These are phyloP conservation scores for Opisthocomus hoazin DNA, from an alignment of 2,113 vertebrate species.

Conservation along the genomic window DNA sequence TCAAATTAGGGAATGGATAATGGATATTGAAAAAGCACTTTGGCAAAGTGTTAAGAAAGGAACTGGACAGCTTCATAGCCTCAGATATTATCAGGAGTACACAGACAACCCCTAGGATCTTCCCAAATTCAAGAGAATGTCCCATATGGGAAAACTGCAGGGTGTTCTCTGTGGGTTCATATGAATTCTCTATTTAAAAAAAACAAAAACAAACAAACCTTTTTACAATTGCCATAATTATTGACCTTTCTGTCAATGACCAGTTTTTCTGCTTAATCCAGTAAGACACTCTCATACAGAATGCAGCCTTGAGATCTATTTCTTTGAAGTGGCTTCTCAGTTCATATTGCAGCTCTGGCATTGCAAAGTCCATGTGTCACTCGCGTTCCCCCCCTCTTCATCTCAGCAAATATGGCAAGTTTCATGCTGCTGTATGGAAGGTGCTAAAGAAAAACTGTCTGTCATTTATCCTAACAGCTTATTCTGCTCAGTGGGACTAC, in stretches of 20 bases:
- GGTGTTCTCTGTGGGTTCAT: neutral
- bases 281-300: neutral
- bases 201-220: neutral
- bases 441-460: neutral
- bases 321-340: neutral
- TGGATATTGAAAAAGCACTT: neutral
- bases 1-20: neutral
- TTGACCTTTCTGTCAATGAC: neutral
- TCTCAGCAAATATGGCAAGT: neutral
- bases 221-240: neutral
- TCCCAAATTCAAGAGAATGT: neutral
- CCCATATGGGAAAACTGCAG: neutral
- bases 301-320: neutral
- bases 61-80: neutral
- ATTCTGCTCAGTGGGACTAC: neutral
- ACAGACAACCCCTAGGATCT: neutral
- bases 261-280: neutral
- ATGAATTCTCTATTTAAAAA: neutral
- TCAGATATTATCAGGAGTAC: neutral
- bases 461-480: constrained; percentile 15
- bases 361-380: neutral
- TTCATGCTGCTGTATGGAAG: neutral
- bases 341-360: neutral
- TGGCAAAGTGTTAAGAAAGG: neutral
- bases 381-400: neutral